Evolutionary conservation across 2,888 invertebrate species (phyloP), one percentile per base, ranked within the genome.

Genomic region (Oeneis ivallda): DNA sequence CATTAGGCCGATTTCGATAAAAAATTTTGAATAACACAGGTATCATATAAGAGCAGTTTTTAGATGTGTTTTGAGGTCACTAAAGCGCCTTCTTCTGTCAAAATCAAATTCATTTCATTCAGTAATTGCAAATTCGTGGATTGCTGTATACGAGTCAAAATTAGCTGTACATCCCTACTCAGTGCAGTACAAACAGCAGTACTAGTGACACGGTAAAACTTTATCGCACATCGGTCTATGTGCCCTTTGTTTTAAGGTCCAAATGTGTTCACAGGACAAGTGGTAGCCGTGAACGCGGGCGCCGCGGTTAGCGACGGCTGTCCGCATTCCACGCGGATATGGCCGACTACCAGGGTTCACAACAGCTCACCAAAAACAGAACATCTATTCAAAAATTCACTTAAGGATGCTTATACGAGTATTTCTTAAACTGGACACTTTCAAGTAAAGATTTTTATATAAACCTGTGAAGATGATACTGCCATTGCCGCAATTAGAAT

Each of bases 271-370:
- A 65, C 54, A 45, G 49, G 45, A 54, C 52, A 34, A 34, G 19
- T 32, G 58, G 64, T 62, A 41, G 52, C 50, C 39, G 57, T 34
- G 65, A 56, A 41, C 52, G 60, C 68, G 58, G 66, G 45, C 64
- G 53, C 57, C 70, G 74, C 66, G 75, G 76, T 77, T 70, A 71
- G 70, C 69, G 67, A 67, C 66, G 69, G 67, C 71, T 73, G 69
- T 72, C 76, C 74, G 70, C 73, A 73, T 72, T 74, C 70, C 71
- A 67, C 73, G 72, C 71, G 70, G 71, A 71, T 71, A 71, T 71
- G 70, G 64, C 65, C 34, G 54, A 62, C 39, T 37, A 10, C 2
- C 11, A 61, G 52, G 61, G 61, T 41, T 61, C 50, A 26, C 41
- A 49, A 34, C 26, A 26, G 26, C 17, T 34, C 17, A 32, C 11